Evolutionary conservation across 2,113 vertebrate genomes (phyloP), one percentile per base, ranked within the genome.

Genomic region (Enhydra lutris): DNA sequence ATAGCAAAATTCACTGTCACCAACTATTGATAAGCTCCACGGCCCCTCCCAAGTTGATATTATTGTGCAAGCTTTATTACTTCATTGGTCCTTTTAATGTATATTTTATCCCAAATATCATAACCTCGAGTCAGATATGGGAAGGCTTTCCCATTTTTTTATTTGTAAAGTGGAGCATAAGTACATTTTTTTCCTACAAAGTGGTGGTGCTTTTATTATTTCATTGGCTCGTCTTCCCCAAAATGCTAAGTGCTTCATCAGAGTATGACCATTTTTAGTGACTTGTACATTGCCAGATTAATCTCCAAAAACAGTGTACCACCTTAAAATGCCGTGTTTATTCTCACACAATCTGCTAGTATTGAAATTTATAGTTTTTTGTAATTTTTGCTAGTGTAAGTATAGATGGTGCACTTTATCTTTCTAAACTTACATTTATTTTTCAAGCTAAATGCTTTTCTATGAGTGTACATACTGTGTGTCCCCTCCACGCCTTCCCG

Each of bases 361-460:
- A 57, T 57, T 74, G 42, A 86, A 63, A 74, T 87, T 39, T 2
- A 73, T 73, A 52, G 36, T 47, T 89, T 89, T 89, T 97, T 89
- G 26, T 83, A 69, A 57, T 88, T 92, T 95, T 95, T 95, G 76
- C 29, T 86, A 8, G 29, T 89, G 36, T 61, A 91, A 94, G 23
- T 91, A 73, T 55, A 50, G 36, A 42, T 81, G 17, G 71, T 55
- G 1, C 8, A 50, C 7, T 88, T 88, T 61, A 36, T 80, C 91
- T 91, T 76, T 59, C 65, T 24, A 50, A 67, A 50, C 34, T 91
- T 94, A 73, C 13, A 26, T 52, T 74, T 96, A 63, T 36, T 97
- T 96, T 97, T 97, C 45, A 96, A 63, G 26, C 42, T 73, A 26
- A 95, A 11, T 82, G 36, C 9, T 97, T 95, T 94, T 86, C 45